Conservation (phyloP, 2,797 vertebrate species). For the Austrolebias charrua region DNA sequence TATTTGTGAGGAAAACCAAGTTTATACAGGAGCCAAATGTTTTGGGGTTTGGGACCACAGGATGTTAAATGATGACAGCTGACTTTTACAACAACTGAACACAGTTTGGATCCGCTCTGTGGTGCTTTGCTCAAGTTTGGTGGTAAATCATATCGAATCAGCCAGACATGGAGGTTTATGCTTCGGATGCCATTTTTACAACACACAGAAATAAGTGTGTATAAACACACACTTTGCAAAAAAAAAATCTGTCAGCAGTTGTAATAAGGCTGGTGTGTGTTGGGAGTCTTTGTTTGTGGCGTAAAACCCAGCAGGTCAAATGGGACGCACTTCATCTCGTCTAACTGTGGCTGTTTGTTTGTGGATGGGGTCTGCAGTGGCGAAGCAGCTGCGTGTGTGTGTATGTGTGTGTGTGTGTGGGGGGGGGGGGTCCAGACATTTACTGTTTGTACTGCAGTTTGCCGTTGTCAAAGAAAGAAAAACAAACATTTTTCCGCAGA, state of each 20-base stretch:
- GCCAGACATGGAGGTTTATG: background rate
- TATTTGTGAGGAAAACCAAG: background rate
- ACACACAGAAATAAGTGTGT: background rate
- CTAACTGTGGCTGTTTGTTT: conserved; percentile 67
- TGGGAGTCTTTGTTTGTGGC: conserved; percentile 27
- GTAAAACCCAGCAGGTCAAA: conserved; percentile 61
- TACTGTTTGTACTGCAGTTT: conserved; percentile 66
- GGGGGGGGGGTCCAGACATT: conserved; percentile 68
- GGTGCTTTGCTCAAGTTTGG: conserved; percentile 7
- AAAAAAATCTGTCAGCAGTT: conserved; percentile 6
- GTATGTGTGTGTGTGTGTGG: conserved; percentile 56
- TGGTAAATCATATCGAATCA: conserved; percentile 22
- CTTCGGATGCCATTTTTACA: background rate
- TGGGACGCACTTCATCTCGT: conserved; percentile 38
- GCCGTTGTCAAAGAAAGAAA: conserved; percentile 50
- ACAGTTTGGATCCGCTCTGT: conserved; percentile 4
- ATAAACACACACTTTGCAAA: conserved; percentile 17
- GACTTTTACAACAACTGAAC: conserved; percentile 6
- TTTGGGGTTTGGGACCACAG: conserved; percentile 5
- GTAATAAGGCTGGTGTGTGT: conserved; percentile 17
- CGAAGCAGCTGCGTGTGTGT: conserved; percentile 66
- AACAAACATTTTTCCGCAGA: conserved; percentile 61
- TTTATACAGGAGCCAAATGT: conserved; percentile 6
- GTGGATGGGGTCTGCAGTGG: conserved; percentile 64
- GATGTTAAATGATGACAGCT: conserved; percentile 4